phyloP scores from a whole-genome alignment of 53 echinoderm and acorn worm species.

The Paelopatides confundens region DNA sequence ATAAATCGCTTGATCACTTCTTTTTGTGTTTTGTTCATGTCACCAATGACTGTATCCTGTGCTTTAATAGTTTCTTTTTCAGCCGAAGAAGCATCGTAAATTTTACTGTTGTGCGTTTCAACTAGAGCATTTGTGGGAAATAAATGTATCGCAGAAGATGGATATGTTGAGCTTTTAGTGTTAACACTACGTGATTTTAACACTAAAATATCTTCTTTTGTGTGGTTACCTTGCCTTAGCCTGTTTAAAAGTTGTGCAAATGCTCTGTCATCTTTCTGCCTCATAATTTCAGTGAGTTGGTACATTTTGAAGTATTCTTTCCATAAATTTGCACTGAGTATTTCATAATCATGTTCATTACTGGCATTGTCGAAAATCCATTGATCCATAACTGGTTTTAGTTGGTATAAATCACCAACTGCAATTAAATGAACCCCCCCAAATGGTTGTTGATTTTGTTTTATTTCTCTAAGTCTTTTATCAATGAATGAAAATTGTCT shows the following conservation, averaged over 20 bases:
- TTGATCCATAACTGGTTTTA: constrained; percentile 61
- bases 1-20: not conserved
- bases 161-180: not conserved
- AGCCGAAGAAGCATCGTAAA: not conserved
- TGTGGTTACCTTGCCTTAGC: constrained; percentile 13
- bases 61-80: not conserved
- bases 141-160: not conserved
- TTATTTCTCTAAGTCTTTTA: constrained; percentile 3
- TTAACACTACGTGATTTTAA: constrained; percentile 8
- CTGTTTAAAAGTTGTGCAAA: constrained; percentile 48
- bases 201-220: not conserved
- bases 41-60: constrained; percentile 4
- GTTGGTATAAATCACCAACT: constrained; percentile 40
- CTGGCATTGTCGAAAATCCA: constrained; percentile 45
- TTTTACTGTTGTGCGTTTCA: not conserved
- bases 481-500: constrained; percentile 34
- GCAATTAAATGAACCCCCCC: constrained; percentile 33
- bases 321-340: constrained; percentile 20
- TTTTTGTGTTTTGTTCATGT: not conserved
- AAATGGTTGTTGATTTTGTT: constrained; percentile 18
- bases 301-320: constrained; percentile 18
- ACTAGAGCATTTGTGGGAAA: constrained; percentile 10
- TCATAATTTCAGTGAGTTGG: constrained; percentile 12
- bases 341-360: constrained; percentile 48
- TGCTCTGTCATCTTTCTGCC: constrained; percentile 23